Base-by-base conservation (phyloP, 2,113 vertebrate species). In the Callaeas wilsoni region DNA sequence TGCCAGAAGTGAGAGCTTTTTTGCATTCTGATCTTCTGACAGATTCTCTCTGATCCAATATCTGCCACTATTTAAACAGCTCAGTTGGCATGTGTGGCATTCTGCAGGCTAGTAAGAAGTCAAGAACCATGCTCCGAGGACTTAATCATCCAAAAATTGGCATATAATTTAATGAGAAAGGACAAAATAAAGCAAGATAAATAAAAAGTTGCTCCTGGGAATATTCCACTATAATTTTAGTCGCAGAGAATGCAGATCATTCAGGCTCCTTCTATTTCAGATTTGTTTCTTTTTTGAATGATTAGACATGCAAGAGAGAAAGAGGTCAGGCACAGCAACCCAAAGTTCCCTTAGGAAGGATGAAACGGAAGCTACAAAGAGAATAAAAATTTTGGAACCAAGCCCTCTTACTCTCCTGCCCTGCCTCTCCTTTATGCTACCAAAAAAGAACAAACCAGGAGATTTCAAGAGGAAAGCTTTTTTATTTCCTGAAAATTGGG, bases 111-210 rank as follows among this genome's bases (percentile, higher is more conserved):
- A 85, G 19, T 16, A 55, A 91, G 57, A 87, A 95, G 85, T 87
- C 79, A 95, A 85, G 78, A 87, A 83, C 9, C 67, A 44, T 4
- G 70, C 55, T 93, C 79, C 77, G 68, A 94, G 76, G 71, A 93
- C 56, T 93, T 94, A 41, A 64, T 88, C 2, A 86, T 63, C 79
- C 75, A 37, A 95, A 85, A 96, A 55, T 2, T 93, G 87, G 71
- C 90, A 63, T 37, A 32, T 85, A 91, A 93, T 90, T 85, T 93
- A 96, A 96, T 80, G 75, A 90, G 47, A 49, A 84, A 86, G 46
- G 87, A 94, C 85, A 93, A 90, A 95, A 90, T 59, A 92, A 95
- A 86, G 84, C 71, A 80, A 90, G 60, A 74, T 67, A 93, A 97
- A 94, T 44, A 85, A 75, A 84, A 96, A 92, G 93, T 64, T 78